phyloP scores from a whole-genome alignment of 2,113 vertebrate species.

The Thryonomys swinderianus region DNA sequence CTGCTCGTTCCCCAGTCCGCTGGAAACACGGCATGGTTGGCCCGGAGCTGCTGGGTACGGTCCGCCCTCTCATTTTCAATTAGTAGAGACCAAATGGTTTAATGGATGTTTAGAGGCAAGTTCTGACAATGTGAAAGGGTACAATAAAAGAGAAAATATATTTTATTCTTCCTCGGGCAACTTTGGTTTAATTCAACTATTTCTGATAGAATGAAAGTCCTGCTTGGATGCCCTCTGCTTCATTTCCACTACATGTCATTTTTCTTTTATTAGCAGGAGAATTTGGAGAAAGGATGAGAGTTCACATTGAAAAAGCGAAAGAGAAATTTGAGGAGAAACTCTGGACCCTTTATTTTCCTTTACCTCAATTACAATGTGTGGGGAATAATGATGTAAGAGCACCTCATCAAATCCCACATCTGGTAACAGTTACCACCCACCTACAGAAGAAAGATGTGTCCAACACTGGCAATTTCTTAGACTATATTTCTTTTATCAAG shows the following conservation, averaged over 20 bases:
- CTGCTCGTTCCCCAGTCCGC: no score
- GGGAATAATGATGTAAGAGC: not conserved
- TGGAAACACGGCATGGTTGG: no score
- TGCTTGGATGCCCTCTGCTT: not conserved
- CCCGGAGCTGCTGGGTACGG: no score
- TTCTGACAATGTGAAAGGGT: not conserved
- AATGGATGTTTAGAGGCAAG: not conserved
- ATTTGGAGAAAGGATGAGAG: not conserved
- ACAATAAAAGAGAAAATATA: not conserved
- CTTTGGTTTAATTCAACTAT: slow-evolving; percentile 26
- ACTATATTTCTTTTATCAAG: not conserved
- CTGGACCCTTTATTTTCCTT: not conserved
- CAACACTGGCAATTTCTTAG: not conserved
- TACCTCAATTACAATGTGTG: not conserved
- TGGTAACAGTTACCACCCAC: not conserved
- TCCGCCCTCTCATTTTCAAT: no score
- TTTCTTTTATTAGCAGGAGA: not conserved
- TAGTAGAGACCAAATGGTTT: not conserved
- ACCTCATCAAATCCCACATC: not conserved
- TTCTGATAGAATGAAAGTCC: slow-evolving; percentile 37
- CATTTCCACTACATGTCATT: not conserved
- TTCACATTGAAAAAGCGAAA: slow-evolving; percentile 8
- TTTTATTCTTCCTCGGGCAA: slow-evolving; percentile 35
- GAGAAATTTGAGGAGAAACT: not conserved
- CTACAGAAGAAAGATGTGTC: not conserved